A percentile compares a stretch with the other conserved stretches of the same genome.
These are phyloP conservation scores for Eupithecia subfuscata DNA, from an alignment of 2,888 invertebrate genomes.

Conservation along the genomic window DNA sequence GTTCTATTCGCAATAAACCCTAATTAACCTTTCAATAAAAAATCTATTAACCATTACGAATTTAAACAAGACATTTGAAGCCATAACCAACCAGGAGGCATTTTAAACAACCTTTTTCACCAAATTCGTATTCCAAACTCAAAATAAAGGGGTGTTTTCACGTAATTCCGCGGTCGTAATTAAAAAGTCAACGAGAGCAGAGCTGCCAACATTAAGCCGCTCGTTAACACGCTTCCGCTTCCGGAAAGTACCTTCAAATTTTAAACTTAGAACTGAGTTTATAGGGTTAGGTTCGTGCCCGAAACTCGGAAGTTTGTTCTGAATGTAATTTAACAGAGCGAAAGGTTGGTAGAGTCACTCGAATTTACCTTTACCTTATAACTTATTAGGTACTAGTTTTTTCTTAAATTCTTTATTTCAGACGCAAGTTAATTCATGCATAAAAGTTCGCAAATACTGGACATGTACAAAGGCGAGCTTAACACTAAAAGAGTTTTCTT, in stretches of 20 bases:
- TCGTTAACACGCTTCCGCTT: slow-evolving; percentile 69
- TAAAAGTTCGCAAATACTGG: too few species aligned
- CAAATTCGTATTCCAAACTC: slow-evolving; percentile 68
- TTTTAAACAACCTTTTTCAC: slow-evolving; percentile 47
- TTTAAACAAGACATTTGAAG: slow-evolving; percentile 14
- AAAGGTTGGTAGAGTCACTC: neutral
- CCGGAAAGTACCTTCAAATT: slow-evolving; percentile 52
- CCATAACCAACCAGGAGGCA: slow-evolving; percentile 15
- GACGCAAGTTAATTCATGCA: too few species aligned
- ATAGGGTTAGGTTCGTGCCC: slow-evolving; percentile 9
- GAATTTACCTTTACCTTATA: neutral
- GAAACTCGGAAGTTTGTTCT: neutral
- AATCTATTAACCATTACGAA: neutral
- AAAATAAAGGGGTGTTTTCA: slow-evolving; percentile 70
- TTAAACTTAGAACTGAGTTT: slow-evolving; percentile 48
- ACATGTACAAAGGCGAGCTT: neutral
- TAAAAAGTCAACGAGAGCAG: slow-evolving; percentile 76
- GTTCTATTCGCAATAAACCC: neutral
- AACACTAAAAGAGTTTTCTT: too few species aligned
- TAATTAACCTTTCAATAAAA: neutral
- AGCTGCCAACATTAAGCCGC: slow-evolving; percentile 76
- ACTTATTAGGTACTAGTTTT: neutral
- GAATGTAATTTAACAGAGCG: neutral
- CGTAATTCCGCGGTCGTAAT: slow-evolving; percentile 77
- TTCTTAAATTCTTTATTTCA: neutral